A percentile compares a stretch with the other conserved stretches of the same genome.
These are phyloP conservation scores for Tretioscincus oriximinensis DNA, from an alignment of 2,113 vertebrate genomes.

Conservation along the genomic window DNA sequence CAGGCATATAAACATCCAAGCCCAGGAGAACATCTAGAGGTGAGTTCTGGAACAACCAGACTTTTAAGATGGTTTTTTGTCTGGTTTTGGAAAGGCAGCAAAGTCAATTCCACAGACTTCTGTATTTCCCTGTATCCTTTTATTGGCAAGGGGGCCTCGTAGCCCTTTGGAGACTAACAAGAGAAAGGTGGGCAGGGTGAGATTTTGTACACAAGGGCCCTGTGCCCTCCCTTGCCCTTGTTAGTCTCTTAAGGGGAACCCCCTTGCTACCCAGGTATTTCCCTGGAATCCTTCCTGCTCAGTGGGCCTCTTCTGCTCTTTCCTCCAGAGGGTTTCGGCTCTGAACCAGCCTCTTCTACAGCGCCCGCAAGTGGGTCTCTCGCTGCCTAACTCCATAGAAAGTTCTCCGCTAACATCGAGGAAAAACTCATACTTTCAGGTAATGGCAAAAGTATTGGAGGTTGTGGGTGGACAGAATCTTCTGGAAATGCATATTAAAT, in stretches of 20 bases:
- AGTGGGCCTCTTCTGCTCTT: neutral
- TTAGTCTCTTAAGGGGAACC: too few relatives aligned
- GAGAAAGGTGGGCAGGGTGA: too few relatives aligned
- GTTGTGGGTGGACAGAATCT: too few relatives aligned
- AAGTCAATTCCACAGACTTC: too few relatives aligned
- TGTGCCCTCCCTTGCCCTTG: too few relatives aligned
- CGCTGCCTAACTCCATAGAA: neutral
- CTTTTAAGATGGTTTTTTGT: neutral
- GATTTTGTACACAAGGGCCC: too few relatives aligned
- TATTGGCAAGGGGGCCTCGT: too few relatives aligned
- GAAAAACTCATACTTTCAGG: conserved; percentile 8
- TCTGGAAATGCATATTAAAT: neutral
- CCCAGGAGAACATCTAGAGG: conserved; percentile 51
- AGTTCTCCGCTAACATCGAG: neutral
- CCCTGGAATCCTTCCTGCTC: too few relatives aligned
- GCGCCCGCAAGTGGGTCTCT: neutral
- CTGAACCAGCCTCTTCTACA: rapidly evolving
- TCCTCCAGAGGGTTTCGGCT: conserved; percentile 41
- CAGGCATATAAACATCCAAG: conserved; percentile 39
- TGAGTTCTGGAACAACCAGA: conserved; percentile 32
- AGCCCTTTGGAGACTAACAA: too few relatives aligned
- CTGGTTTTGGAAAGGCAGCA: too few relatives aligned
- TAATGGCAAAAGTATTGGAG: conserved; percentile 12
- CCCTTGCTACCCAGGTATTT: too few relatives aligned
- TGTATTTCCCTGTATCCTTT: neutral